A percentile compares a stretch with the other conserved stretches of the same genome.
Conservation (phyloP, 2,888 invertebrate genomes). For the Tethea ocularis region DNA sequence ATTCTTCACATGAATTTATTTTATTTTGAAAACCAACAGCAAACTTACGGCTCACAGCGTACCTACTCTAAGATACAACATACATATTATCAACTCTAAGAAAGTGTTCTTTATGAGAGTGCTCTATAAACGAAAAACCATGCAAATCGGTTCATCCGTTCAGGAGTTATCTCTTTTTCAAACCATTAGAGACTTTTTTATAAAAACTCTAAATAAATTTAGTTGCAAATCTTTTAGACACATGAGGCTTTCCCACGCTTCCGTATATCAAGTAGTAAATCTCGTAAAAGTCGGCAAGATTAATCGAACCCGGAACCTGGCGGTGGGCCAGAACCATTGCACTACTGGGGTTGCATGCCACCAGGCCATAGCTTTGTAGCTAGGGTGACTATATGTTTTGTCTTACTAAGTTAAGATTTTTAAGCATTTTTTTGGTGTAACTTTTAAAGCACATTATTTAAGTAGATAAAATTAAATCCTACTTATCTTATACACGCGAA, state of each 20-base stretch:
- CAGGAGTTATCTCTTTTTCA: too few species aligned
- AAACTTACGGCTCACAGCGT: too few species aligned
- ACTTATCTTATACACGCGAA: too few species aligned
- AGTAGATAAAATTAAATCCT: too few species aligned
- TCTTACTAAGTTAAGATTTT: background rate
- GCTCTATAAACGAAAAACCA: too few species aligned
- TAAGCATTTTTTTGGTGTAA: background rate
- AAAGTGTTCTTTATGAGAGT: too few species aligned
- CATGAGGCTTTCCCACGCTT: slow-evolving; percentile 3
- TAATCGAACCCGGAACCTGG: slow-evolving; percentile 26
- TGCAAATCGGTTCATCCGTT: too few species aligned
- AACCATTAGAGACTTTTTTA: too few species aligned
- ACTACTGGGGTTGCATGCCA: slow-evolving; percentile 16
- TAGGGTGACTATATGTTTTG: background rate
- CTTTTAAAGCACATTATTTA: background rate
- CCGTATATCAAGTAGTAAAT: slow-evolving; percentile 25
- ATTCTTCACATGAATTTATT: too few species aligned
- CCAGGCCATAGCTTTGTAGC: slow-evolving; percentile 16
- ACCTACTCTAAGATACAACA: too few species aligned
- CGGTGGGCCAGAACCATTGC: slow-evolving; percentile 23
- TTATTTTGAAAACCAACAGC: too few species aligned
- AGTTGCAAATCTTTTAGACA: background rate
- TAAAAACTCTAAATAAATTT: background rate
- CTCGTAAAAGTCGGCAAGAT: slow-evolving; percentile 27
- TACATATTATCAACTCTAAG: too few species aligned